Evolutionary conservation across 2,797 vertebrate species (phyloP).

Genomic region (Thripadectes ignobilis): DNA sequence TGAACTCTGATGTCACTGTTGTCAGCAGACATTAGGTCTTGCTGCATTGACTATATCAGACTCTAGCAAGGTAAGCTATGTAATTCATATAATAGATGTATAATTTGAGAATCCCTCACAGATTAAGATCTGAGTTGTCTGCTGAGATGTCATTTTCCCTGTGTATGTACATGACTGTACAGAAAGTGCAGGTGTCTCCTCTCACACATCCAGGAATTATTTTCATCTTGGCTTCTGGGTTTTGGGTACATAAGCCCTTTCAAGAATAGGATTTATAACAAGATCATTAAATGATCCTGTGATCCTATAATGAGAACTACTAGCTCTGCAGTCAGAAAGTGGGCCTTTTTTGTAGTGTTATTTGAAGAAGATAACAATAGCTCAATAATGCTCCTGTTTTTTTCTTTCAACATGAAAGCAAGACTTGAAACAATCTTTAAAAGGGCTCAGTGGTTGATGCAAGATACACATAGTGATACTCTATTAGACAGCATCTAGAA

Average conservation of each 20-base stretch:
- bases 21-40: background rate
- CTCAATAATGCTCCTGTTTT: background rate
- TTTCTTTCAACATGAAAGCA: background rate
- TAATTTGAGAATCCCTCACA: background rate
- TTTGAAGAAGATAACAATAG: background rate
- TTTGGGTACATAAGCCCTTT: background rate
- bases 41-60: background rate
- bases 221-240: background rate
- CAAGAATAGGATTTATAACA: background rate
- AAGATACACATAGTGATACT: background rate
- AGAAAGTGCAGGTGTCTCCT: background rate
- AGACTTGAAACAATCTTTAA: background rate
- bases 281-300: background rate
- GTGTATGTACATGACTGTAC: background rate
- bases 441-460: background rate
- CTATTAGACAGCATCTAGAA: background rate
- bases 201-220: background rate
- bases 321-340: background rate
- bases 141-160: background rate
- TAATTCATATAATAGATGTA: background rate
- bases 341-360: background rate
- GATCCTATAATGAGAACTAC: background rate
- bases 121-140: background rate
- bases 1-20: background rate
- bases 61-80: background rate